phyloP scores from a whole-genome alignment of 2,797 vertebrate species.

The Gymnothorax reevesii region DNA sequence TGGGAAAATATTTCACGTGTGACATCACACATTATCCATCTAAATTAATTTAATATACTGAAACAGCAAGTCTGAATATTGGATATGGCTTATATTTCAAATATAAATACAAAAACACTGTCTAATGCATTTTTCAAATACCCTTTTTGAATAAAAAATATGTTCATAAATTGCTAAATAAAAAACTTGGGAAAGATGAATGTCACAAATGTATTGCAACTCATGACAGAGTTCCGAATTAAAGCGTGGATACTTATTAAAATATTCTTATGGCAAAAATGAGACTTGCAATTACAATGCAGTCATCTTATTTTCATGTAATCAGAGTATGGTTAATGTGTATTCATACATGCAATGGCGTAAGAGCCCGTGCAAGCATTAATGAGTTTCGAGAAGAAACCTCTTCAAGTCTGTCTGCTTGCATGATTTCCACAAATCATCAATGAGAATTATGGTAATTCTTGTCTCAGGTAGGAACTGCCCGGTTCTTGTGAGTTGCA shows the following conservation, averaged over 20 bases:
- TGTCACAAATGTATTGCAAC: slow-evolving; percentile 9
- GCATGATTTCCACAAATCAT: slow-evolving; percentile 17
- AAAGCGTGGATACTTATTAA: slow-evolving; percentile 17
- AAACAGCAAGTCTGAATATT: background rate
- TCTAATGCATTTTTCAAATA: background rate
- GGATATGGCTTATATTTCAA: background rate
- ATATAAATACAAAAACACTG: background rate
- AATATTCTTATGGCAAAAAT: slow-evolving; percentile 27
- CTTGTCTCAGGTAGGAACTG: slow-evolving; percentile 31
- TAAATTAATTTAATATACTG: background rate
- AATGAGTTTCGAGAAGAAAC: background rate
- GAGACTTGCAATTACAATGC: background rate
- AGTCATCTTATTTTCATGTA: slow-evolving; percentile 3
- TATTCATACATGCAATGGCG: slow-evolving; percentile 30
- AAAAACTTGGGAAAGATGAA: background rate
- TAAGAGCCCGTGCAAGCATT: slow-evolving; percentile 24
- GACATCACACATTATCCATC: background rate
- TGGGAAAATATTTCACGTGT: background rate
- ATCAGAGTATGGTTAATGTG: slow-evolving; percentile 29
- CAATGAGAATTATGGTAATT: slow-evolving; percentile 21
- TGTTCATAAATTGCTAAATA: background rate
- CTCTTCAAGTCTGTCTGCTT: slow-evolving; percentile 17
- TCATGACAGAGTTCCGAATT: background rate
- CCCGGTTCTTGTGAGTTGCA: slow-evolving; percentile 36
- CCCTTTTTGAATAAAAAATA: background rate